Evolutionary conservation across 2,113 vertebrate species (phyloP), one percentile per base, ranked within the genome.

Genomic region (Plectropomus leopardus): DNA sequence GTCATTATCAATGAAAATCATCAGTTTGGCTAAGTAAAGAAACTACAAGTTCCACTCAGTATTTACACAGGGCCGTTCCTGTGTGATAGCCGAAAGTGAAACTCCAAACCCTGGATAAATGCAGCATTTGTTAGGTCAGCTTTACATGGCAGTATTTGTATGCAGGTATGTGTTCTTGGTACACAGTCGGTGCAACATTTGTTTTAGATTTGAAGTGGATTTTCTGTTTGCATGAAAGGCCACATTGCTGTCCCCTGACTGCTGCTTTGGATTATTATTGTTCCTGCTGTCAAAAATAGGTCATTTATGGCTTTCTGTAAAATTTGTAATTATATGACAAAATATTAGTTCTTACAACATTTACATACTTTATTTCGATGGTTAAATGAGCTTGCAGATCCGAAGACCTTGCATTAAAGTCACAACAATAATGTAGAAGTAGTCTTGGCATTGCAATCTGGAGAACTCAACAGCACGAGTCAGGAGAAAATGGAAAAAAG

Each of bases 11-110:
- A 72, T 68, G 63, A 76, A 74, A 76, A 5, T 10, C 10, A 1
- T 75, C 7, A 6, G 2, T 36, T 59, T 36, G 15, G 50, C 9
- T 71, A 30, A 51, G 57, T 54, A 11, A 53, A 73, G 63, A 80
- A 83, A 67, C 54, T 16, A 34, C 36, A 65, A 8, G 42, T 50
- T 58, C 26, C 19, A 9, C n/a, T 67, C 11, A 8, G 17, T 93
- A 66, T 90, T 91, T 68, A 72, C 85, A 66, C 82, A 89, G 64
- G 82, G 83, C 36, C 7, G 73, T 16, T 82, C 74, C 51, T 40
- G 50, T 16, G 7, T 9, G 21, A 19, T 24, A 17, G 19, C 14
- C 42, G 32, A 1, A n/a, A 40, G 6, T 50, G 55, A 61, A 70
- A 83, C 30, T 28, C 13, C 11, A 60, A 74, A 51, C 55, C 60